Evolutionary conservation across 2,113 vertebrate species (phyloP).

Genomic region (Porphyrio hochstetteri): DNA sequence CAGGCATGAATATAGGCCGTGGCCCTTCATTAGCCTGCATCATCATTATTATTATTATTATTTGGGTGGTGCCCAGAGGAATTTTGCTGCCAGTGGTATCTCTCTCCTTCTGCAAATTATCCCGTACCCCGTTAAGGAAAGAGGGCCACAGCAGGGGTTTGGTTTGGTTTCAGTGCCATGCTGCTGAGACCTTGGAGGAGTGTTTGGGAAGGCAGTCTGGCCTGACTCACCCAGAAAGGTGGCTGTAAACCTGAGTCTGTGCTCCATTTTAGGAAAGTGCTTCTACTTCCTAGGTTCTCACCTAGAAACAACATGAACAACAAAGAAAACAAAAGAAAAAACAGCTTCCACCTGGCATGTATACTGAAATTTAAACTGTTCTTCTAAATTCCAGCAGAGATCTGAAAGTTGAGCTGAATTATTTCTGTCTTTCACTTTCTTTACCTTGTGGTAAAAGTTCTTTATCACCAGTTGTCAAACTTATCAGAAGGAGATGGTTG

Average conservation of each 20-base stretch:
- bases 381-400: neutral
- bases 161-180: neutral
- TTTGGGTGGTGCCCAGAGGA: neutral
- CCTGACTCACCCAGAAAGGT: neutral
- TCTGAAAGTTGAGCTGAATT: neutral
- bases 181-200: neutral
- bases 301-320: neutral
- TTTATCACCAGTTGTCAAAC: neutral
- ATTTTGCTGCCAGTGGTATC: neutral
- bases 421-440: neutral
- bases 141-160: neutral
- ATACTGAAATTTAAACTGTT: neutral
- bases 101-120: neutral
- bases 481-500: neutral
- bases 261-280: neutral
- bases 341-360: accelerated
- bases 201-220: neutral
- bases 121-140: neutral
- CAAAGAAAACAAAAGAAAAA: neutral
- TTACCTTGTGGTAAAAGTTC: neutral
- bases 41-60: neutral
- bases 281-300: neutral
- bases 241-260: neutral
- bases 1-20: neutral
- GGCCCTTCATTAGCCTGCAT: neutral